Conservation (phyloP, 1,140 invertebrate species). For the Spodoptera frugiperda region DNA sequence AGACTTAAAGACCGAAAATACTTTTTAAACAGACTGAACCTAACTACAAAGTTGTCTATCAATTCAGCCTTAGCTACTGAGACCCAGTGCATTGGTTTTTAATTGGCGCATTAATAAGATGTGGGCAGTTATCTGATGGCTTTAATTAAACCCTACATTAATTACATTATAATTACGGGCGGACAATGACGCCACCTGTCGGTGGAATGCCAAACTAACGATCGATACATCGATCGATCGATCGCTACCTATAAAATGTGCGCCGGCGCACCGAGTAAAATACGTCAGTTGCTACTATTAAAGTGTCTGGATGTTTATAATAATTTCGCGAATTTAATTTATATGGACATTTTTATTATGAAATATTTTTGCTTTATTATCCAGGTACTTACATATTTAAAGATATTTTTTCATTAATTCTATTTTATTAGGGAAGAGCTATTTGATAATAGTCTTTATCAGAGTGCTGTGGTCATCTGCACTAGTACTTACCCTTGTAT, state of each 20-base stretch:
- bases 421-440: too few relatives aligned
- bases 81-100: constrained; percentile 59
- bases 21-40: not conserved
- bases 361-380: too few relatives aligned
- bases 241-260: constrained; percentile 49
- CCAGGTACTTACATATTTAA: too few relatives aligned
- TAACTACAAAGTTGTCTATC: constrained; percentile 5
- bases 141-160: constrained; percentile 80
- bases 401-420: too few relatives aligned
- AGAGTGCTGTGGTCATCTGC: too few relatives aligned
- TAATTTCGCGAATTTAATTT: constrained; percentile 23
- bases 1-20: too few relatives aligned
- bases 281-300: constrained; percentile 28
- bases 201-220: constrained; percentile 74
- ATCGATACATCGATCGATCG: constrained; percentile 68
- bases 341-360: not conserved
- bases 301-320: constrained; percentile 32
- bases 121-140: constrained; percentile 73
- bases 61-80: not conserved
- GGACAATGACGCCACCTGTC: constrained; percentile 81
- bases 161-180: constrained; percentile 81
- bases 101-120: constrained; percentile 81
- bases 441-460: too few relatives aligned
- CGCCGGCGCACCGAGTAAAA: constrained; percentile 27
- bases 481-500: too few relatives aligned